phyloP scores from a whole-genome alignment of 1,140 invertebrate genomes.

The Hestina assimilis region DNA sequence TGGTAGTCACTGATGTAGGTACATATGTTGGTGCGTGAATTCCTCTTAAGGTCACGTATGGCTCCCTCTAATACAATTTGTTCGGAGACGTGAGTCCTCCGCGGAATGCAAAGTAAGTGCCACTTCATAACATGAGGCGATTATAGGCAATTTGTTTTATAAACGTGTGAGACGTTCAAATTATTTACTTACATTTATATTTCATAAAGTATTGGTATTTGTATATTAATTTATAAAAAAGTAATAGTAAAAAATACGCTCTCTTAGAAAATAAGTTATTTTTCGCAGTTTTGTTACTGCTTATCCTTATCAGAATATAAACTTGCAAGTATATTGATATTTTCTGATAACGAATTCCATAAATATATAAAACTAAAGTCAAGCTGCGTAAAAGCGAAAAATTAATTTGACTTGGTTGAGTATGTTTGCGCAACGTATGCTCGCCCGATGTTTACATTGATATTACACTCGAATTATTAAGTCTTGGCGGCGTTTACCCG shows the following conservation, averaged over 20 bases:
- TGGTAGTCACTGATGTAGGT: constrained; percentile 39
- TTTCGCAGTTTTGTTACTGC: too few species aligned
- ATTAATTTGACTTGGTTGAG: constrained; percentile 20
- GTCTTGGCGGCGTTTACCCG: constrained; percentile 65
- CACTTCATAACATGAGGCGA: constrained; percentile 62
- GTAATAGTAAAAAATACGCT: not conserved
- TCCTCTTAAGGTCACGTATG: constrained; percentile 60
- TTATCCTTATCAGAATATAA: not conserved
- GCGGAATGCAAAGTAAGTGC: constrained; percentile 63
- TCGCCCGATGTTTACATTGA: constrained; percentile 46
- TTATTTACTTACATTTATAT: constrained; percentile 22
- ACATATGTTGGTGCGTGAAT: constrained; percentile 53
- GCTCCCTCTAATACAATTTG: constrained; percentile 72
- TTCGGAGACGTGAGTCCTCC: constrained; percentile 54
- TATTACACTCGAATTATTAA: constrained; percentile 67
- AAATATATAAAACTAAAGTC: constrained; percentile 1
- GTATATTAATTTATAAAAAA: too few species aligned
- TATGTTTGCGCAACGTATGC: constrained; percentile 20
- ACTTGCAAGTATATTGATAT: not conserved
- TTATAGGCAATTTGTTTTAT: constrained; percentile 46
- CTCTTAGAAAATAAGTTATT: not conserved
- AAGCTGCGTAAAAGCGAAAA: constrained; percentile 32
- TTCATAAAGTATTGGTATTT: not conserved
- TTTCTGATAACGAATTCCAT: not conserved
- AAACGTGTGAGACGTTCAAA: constrained; percentile 24